Evolutionary conservation across 2,113 vertebrate genomes (phyloP).

Genomic region (Pachypanchax playfairii): DNA sequence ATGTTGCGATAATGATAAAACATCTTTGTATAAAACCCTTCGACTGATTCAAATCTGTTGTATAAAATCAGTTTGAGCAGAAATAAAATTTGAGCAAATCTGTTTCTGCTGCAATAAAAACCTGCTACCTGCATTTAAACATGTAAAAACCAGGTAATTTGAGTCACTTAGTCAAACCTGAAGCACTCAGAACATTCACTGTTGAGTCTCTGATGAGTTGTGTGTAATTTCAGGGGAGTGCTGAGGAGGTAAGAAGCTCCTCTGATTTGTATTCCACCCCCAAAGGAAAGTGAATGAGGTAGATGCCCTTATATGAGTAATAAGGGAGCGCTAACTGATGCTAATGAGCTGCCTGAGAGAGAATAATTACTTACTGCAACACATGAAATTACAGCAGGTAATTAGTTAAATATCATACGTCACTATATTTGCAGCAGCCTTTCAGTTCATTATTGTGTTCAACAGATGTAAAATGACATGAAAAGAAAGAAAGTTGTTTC

Average conservation of each 20-base stretch:
- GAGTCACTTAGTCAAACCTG: no score
- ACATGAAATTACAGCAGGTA: not conserved
- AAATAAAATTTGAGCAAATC: not conserved
- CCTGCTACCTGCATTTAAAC: not conserved
- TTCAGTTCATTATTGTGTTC: not conserved
- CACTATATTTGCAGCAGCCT: not conserved
- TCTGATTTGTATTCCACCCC: not conserved
- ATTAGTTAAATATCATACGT: not conserved
- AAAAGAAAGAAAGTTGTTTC: not conserved
- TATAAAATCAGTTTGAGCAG: not conserved
- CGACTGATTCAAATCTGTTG: not conserved
- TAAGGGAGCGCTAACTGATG: not conserved
- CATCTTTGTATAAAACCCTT: not conserved
- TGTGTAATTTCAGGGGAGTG: not conserved
- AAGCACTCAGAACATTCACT: not conserved
- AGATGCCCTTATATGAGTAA: not conserved
- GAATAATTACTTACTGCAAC: conserved; percentile 1
- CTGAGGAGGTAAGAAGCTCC: no score
- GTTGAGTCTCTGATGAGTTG: not conserved
- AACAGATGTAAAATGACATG: not conserved
- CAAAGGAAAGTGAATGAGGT: not conserved
- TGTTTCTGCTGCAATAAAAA: not conserved
- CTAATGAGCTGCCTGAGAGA: not conserved
- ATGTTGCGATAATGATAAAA: not conserved
- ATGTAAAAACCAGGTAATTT: no score